phyloP scores from a whole-genome alignment of 2,113 vertebrate genomes.

The Charina bottae region DNA sequence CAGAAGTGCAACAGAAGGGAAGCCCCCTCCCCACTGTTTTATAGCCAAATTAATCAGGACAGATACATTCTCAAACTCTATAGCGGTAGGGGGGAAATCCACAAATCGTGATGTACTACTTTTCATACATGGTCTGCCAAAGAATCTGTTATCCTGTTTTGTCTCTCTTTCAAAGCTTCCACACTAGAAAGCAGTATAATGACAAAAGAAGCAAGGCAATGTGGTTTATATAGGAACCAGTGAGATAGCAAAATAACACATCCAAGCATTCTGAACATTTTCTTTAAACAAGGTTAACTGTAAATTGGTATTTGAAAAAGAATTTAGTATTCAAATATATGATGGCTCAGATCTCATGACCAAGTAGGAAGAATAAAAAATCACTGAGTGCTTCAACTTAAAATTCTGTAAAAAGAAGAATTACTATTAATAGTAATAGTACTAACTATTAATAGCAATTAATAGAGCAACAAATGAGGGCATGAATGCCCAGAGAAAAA shows the following conservation, averaged over 20 bases:
- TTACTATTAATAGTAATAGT: background rate
- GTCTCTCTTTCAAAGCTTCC: background rate
- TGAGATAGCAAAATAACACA: background rate
- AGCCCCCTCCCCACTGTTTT: background rate
- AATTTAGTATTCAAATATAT: background rate
- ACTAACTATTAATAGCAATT: background rate
- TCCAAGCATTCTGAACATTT: background rate
- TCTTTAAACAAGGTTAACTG: background rate
- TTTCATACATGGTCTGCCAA: background rate
- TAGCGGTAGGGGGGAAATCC: background rate
- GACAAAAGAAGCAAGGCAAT: slow-evolving; percentile 16
- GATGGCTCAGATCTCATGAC: background rate
- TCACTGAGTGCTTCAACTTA: background rate
- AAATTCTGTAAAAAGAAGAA: background rate
- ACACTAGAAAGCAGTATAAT: background rate
- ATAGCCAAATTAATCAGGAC: background rate
- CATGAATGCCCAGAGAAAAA: background rate
- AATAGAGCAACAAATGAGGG: background rate
- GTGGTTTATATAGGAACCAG: slow-evolving; percentile 14
- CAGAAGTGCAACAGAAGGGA: background rate
- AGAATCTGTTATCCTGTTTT: background rate
- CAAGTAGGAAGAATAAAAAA: background rate
- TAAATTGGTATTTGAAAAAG: background rate
- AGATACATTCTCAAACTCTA: background rate
- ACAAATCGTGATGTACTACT: background rate